Percentiles rank a stretch among this genome's conserved stretches.
Evolutionary conservation across 2,113 vertebrate genomes (phyloP).

Genomic region (Rhinoptilus africanus): DNA sequence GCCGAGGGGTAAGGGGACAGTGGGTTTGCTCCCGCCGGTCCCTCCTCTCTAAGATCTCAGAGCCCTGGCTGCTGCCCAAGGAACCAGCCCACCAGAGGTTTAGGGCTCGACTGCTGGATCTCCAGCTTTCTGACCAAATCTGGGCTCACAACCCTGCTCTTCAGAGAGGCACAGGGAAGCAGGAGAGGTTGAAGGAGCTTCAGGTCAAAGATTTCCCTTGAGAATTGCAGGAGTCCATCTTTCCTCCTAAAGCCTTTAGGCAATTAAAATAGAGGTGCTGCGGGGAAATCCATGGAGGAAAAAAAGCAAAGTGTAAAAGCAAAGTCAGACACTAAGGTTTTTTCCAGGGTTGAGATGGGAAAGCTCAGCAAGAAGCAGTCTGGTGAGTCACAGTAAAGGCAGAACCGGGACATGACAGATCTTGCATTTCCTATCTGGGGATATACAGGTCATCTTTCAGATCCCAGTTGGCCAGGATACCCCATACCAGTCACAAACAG

Average conservation of each 20-base stretch:
- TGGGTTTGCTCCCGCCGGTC: not conserved
- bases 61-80: fast-evolving
- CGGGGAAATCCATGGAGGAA: not conserved
- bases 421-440: not conserved
- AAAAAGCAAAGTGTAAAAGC: not conserved
- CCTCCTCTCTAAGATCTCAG: not conserved
- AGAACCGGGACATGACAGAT: not conserved
- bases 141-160: not conserved
- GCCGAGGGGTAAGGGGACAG: not conserved
- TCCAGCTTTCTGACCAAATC: not conserved
- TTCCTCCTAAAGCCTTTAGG: not conserved
- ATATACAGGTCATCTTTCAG: not conserved
- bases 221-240: not conserved
- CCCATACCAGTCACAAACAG: fast-evolving
- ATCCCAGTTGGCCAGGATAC: not conserved
- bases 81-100: not conserved
- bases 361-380: not conserved
- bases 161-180: not conserved
- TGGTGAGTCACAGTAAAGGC: not conserved
- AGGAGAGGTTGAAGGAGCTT: not conserved
- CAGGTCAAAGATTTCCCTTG: not conserved
- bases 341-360: not conserved
- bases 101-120: fast-evolving
- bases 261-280: not conserved
- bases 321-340: not conserved